phyloP scores from a whole-genome alignment of 2,888 invertebrate species.

The Eristalis arbustorum region DNA sequence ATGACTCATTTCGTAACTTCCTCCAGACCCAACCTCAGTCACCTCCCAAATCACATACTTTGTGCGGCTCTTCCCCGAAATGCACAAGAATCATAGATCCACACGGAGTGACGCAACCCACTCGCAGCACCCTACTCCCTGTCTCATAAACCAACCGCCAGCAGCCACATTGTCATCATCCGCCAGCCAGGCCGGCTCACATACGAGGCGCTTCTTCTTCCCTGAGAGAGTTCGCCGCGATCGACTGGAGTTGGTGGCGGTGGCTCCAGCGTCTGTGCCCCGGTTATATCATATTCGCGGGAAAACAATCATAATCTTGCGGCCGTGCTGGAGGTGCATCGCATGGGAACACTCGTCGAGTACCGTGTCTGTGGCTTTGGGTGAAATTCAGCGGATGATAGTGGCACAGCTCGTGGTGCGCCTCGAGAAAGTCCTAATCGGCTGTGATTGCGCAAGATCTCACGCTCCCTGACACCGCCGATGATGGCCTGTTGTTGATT shows the following conservation, averaged over 20 bases:
- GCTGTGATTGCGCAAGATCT: constrained; percentile 39
- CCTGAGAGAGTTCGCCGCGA: constrained; percentile 40
- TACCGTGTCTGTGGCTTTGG: constrained; percentile 12
- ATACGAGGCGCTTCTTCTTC: constrained; percentile 60
- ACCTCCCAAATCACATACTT: constrained; percentile 1
- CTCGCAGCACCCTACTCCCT: constrained; percentile 15
- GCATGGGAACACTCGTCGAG: constrained; percentile 44
- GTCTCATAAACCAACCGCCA: constrained; percentile 35
- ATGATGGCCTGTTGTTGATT: background rate
- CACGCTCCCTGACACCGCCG: background rate
- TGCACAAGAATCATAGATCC: constrained; percentile 50
- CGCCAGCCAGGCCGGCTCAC: constrained; percentile 52
- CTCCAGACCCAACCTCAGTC: constrained; percentile 23
- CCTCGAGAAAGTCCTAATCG: constrained; percentile 49
- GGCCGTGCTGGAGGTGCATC: constrained; percentile 45
- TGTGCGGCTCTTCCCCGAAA: constrained; percentile 44
- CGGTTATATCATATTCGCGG: constrained; percentile 69
- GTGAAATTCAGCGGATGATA: constrained; percentile 39
- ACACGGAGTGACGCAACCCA: constrained; percentile 38
- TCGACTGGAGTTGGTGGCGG: background rate
- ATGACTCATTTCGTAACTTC: constrained; percentile 17
- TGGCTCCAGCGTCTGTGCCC: constrained; percentile 20
- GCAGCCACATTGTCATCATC: constrained; percentile 61
- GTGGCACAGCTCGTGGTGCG: constrained; percentile 27
- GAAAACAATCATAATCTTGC: constrained; percentile 48